Percentiles rank a stretch among this genome's conserved stretches.
phyloP scores from a whole-genome alignment of 2,113 vertebrate species.

The Chaetorhynchus papuensis region DNA sequence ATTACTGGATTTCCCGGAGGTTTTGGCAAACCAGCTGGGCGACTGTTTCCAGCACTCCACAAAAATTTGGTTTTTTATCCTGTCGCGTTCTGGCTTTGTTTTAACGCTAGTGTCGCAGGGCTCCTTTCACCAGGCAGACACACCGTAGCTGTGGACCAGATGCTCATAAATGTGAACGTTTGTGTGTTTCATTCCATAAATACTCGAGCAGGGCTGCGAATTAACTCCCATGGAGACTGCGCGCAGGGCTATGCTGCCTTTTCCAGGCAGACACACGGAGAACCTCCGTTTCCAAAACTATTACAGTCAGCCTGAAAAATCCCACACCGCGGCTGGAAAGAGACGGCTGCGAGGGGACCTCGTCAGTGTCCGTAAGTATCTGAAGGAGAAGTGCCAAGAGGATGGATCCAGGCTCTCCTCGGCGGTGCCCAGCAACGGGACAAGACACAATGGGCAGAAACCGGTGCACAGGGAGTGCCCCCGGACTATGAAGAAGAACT shows the following conservation, averaged over 20 bases:
- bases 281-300: rapidly evolving
- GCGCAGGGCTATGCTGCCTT: rapidly evolving
- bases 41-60: not conserved
- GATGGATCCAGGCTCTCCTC: not conserved
- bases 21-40: not conserved
- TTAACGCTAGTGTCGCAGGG: rapidly evolving
- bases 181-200: not conserved
- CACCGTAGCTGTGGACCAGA: rapidly evolving
- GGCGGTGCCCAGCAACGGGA: too few relatives aligned
- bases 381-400: not conserved
- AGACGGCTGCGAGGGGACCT: not conserved
- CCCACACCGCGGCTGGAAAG: not conserved
- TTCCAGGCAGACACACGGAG: not conserved
- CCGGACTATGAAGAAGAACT: rapidly evolving
- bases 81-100: not conserved
- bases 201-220: rapidly evolving
- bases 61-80: rapidly evolving
- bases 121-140: not conserved
- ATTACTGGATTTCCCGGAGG: not conserved
- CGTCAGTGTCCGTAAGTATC: rapidly evolving
- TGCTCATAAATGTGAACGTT: rapidly evolving
- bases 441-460: not conserved
- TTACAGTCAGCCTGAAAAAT: rapidly evolving
- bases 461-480: not conserved
- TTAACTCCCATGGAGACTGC: not conserved